These are phyloP conservation scores for Scytalopus superciliaris DNA, from an alignment of 2,113 vertebrate genomes.

Conservation along the genomic window DNA sequence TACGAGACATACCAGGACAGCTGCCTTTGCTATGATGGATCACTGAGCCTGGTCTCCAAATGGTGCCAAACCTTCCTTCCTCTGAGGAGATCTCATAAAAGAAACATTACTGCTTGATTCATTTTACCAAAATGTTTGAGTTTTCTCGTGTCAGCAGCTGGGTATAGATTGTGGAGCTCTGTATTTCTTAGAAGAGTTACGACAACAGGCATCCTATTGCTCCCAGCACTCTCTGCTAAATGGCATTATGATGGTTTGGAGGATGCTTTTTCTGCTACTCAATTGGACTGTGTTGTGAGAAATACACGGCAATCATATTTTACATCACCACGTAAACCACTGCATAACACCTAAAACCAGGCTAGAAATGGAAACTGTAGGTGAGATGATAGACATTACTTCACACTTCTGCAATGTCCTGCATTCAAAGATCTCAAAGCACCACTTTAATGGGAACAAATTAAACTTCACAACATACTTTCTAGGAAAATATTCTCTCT, in stretches of 20 bases:
- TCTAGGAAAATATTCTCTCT: constrained; percentile 2
- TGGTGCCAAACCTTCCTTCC: constrained; percentile 72
- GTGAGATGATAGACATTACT: constrained; percentile 39
- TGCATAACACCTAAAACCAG: constrained; percentile 14
- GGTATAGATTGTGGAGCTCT: constrained; percentile 58
- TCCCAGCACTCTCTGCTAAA: constrained; percentile 65
- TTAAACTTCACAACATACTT: constrained; percentile 35
- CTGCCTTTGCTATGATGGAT: constrained; percentile 90
- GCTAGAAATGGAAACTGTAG: constrained; percentile 26
- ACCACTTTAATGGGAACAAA: neutral
- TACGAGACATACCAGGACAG: constrained; percentile 90
- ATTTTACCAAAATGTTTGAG: constrained; percentile 75
- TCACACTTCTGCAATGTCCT: neutral
- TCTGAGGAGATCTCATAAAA: constrained; percentile 74
- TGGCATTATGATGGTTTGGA: constrained; percentile 64
- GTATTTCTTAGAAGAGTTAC: constrained; percentile 68
- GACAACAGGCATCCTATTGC: constrained; percentile 38
- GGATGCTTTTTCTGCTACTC: constrained; percentile 18
- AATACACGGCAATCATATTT: constrained; percentile 18
- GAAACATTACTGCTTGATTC: constrained; percentile 77
- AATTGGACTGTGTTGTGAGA: neutral
- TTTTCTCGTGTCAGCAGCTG: constrained; percentile 74
- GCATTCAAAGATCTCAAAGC: constrained; percentile 16
- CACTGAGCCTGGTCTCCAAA: constrained; percentile 81
- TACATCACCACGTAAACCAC: constrained; percentile 26